Base-by-base conservation (phyloP, 1,140 invertebrate genomes). In the Ctenoplectra terminalis region DNA sequence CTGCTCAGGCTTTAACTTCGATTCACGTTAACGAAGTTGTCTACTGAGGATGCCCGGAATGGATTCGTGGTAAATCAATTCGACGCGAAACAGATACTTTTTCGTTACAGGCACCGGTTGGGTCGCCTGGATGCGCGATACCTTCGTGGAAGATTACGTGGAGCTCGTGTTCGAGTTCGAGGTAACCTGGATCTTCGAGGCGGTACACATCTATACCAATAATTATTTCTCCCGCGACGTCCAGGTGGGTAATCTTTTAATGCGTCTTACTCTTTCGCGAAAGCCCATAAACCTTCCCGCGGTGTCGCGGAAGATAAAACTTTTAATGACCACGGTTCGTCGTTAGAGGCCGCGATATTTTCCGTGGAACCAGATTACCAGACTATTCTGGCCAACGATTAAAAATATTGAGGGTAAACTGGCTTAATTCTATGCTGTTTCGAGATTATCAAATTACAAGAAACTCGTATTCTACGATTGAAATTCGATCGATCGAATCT, bases 41-140 rank as follows among this genome's bases (percentile, higher is more conserved):
- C 46, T 17, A 13, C 13, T 31, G 48, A 11, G 8, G 64, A 15
- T 43, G 70, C 5, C 26, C 5, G 40, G 63, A 77, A 69, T 69
- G 48, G 37, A 58, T 37, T 58, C 67, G 76, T 8, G 66, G 56
- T 37, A n/a, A 71, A 72, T 79, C 46, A 50, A 72, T 79, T 72
- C 77, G 17, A 11, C 29, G 37, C 13, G 77, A 52, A 61, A 64
- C 26, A 17, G 56, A 70, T 73, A 15, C 50, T 40, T 69, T 43
- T 74, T 58, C n/a, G 29, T 85, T 50, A 2, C 94, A 95, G 96
- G 96, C 48, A 96, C 96, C 63, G 96, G 96, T 54, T 98, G 97
- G 97, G 94, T 97, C 15, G 97, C 96, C 1, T 98, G 97, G 97
- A 95, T 95, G 89, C 96, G 96, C 87, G 95, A 96, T 69, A 94